Conservation (phyloP, 2,797 vertebrate genomes). For the Cyclura pinguis region DNA sequence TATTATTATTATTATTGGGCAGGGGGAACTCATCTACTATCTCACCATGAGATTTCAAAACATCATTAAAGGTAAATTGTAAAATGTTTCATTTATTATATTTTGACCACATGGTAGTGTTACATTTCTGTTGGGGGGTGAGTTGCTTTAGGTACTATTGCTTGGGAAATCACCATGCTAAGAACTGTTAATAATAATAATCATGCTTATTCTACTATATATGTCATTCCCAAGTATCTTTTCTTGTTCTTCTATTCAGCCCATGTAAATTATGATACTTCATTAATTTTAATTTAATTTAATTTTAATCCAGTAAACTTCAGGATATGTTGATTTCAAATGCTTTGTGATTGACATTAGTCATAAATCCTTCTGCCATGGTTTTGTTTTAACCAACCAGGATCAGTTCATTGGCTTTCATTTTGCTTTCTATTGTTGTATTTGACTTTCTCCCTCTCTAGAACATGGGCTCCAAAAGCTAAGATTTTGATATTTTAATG, state of each 20-base stretch:
- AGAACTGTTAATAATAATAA: not conserved
- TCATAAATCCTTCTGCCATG: slow-evolving; percentile 65
- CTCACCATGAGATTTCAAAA: not conserved
- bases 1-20: too few relatives aligned
- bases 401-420: slow-evolving; percentile 59
- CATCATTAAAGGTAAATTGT: not conserved
- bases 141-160: not conserved
- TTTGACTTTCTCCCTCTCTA: slow-evolving; percentile 64
- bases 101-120: not conserved
- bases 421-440: slow-evolving; percentile 65
- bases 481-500: slow-evolving; percentile 68
- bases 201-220: slow-evolving; percentile 38
- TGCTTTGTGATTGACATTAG: slow-evolving; percentile 71
- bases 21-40: too few relatives aligned
- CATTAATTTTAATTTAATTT: slow-evolving; percentile 77
- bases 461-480: slow-evolving; percentile 60
- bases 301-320: slow-evolving; percentile 75
- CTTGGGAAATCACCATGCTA: not conserved
- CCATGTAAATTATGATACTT: slow-evolving; percentile 73
- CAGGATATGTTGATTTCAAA: slow-evolving; percentile 76
- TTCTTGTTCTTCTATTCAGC: slow-evolving; percentile 69
- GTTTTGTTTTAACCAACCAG: slow-evolving; percentile 67
- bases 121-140: not conserved
- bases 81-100: not conserved
- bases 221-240: slow-evolving; percentile 72